Evolutionary conservation across 1,140 invertebrate species (phyloP).

Genomic region (Micrasema minimum): DNA sequence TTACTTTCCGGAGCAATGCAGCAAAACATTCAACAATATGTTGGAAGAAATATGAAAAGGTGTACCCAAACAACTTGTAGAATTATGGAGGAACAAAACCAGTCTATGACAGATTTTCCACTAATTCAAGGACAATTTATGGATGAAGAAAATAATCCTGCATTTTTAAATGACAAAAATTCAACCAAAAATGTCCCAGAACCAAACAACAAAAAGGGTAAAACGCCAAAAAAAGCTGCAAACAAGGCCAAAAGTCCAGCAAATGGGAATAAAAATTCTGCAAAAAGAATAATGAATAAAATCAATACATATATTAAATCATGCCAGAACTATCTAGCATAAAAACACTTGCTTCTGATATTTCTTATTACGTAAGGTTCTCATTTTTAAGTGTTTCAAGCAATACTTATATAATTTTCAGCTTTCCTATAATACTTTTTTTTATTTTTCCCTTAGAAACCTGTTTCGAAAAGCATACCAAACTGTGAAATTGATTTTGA

Average conservation of each 20-base stretch:
- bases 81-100: neutral
- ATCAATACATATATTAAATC: constrained; percentile 26
- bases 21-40: constrained; percentile 35
- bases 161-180: neutral
- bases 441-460: constrained; percentile 10
- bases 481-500: neutral
- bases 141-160: constrained; percentile 3
- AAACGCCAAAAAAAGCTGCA: constrained; percentile 2
- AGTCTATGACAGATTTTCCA: constrained; percentile 6
- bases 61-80: neutral
- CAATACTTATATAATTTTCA: too few species aligned
- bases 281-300: constrained; percentile 37
- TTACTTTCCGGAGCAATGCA: constrained; percentile 15
- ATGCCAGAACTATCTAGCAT: constrained; percentile 13
- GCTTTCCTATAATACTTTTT: too few species aligned
- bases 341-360: constrained; percentile 11
- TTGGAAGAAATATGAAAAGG: constrained; percentile 7
- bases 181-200: neutral
- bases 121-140: constrained; percentile 9
- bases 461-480: neutral
- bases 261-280: neutral
- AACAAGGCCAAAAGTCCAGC: constrained; percentile 11
- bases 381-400: neutral
- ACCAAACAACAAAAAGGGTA: neutral
- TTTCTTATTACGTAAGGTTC: constrained; percentile 28